phyloP scores from a whole-genome alignment of 2,888 invertebrate species.

The Rambutsinella grinnellia region DNA sequence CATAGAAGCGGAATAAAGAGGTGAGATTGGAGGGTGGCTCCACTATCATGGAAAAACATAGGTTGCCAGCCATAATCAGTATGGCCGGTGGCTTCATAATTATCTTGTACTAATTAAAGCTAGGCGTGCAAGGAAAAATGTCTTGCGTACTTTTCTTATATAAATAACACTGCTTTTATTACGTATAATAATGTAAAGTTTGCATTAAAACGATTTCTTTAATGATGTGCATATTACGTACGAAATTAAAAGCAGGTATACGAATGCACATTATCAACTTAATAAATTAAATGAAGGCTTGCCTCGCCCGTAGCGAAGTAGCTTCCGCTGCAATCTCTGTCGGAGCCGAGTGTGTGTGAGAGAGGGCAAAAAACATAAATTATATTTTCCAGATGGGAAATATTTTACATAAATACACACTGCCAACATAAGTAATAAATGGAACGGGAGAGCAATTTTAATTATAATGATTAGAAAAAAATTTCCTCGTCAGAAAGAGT shows the following conservation, averaged over 20 bases:
- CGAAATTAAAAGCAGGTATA: not conserved
- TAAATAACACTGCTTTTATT: slow-evolving; percentile 21
- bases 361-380: too few relatives aligned
- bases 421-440: not conserved
- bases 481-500: too few relatives aligned
- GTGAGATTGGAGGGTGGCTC: slow-evolving; percentile 52
- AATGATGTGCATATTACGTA: not conserved
- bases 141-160: too few relatives aligned
- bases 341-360: too few relatives aligned
- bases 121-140: slow-evolving; percentile 52
- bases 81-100: slow-evolving; percentile 58
- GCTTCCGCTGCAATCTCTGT: slow-evolving; percentile 35
- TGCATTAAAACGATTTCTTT: not conserved
- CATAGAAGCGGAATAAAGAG: slow-evolving; percentile 10
- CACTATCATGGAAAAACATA: slow-evolving; percentile 51
- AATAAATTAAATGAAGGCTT: slow-evolving; percentile 53
- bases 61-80: slow-evolving; percentile 52
- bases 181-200: not conserved
- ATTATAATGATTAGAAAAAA: not conserved
- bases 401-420: slow-evolving; percentile 5
- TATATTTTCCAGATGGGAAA: slow-evolving; percentile 12
- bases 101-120: slow-evolving; percentile 55
- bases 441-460: not conserved
- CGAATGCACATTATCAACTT: slow-evolving; percentile 35
- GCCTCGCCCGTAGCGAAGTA: slow-evolving; percentile 50